Evolutionary conservation across 1,140 invertebrate genomes (phyloP), one percentile per base, ranked within the genome.

Genomic region (Limonius californicus): DNA sequence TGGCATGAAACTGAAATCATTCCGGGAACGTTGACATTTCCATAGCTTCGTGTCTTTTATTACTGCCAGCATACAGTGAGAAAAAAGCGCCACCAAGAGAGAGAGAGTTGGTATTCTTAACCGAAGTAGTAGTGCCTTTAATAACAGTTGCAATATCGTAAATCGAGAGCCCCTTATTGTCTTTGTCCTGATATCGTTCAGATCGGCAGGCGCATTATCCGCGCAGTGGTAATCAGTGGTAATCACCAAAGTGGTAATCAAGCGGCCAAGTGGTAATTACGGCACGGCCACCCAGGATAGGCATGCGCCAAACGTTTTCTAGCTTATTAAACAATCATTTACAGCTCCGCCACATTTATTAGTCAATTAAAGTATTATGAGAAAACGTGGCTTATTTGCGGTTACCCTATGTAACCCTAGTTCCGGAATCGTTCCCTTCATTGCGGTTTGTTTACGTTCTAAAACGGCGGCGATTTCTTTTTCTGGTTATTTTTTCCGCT

Each of bases 81-180:
- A 27, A 27, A 27, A 3, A 27, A 27, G 9, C 23, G 23, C 23
- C 23, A 27, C 9, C 23, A 27, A n/a, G n/a, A n/a, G 3, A 4
- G 23, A 27, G n/a, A 7, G n/a, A 39, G 35, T 39, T 39, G 7
- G n/a, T n/a, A 39, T 39, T 39, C 35, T n/a, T 9, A 39, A 39
- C 2, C 11, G 23, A 84, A 91, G 94, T 72, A 21, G 21, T 50
- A 45, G 42, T 45, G 42, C 42, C 16, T 45, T 50, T 50, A 50
- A 50, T 21, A 14, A 50, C 45, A 50, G n/a, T 19, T 50, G 45
- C 45, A 50, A 50, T 50, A 50, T 50, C 45, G 45, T 50, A 50
- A 50, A 50, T 50, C 45, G 16, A 18, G 8, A 14, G 7, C 16
- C 45, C 45, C 15, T 19, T 18, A 18, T 50, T 6, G 4, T 18